A percentile compares a stretch with the other conserved stretches of the same genome.
Evolutionary conservation across 2,888 invertebrate genomes (phyloP).

Genomic region (Punctoribates punctum): DNA sequence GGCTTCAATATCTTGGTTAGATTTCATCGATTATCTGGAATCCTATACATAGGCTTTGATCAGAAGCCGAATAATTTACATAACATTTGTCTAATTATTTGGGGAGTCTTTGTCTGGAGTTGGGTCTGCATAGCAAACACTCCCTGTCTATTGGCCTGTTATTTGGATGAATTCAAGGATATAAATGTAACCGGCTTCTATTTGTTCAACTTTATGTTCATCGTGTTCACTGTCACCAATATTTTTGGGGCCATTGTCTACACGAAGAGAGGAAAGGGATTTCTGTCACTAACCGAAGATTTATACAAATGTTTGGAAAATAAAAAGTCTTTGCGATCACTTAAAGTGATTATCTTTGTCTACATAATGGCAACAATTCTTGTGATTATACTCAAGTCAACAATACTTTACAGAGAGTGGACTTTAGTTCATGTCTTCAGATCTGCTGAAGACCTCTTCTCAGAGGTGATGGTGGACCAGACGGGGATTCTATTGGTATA

Average conservation of each 20-base stretch:
- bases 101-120: background rate
- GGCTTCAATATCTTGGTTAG: background rate
- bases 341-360: background rate
- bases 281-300: background rate
- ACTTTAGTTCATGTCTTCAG: background rate
- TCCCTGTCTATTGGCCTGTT: background rate
- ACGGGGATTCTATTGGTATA: background rate
- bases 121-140: background rate
- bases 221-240: background rate
- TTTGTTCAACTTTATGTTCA: background rate
- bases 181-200: background rate
- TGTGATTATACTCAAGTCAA: background rate
- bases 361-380: background rate
- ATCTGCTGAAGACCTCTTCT: background rate
- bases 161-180: too few relatives aligned
- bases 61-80: background rate
- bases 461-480: background rate
- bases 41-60: background rate
- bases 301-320: background rate
- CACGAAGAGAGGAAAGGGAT: background rate
- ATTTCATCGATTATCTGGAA: background rate
- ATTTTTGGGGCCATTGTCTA: background rate
- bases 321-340: background rate
- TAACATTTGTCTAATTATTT: background rate
- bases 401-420: background rate